Evolutionary conservation across 2,113 vertebrate genomes (phyloP).

Genomic region (Pelusios castaneus): DNA sequence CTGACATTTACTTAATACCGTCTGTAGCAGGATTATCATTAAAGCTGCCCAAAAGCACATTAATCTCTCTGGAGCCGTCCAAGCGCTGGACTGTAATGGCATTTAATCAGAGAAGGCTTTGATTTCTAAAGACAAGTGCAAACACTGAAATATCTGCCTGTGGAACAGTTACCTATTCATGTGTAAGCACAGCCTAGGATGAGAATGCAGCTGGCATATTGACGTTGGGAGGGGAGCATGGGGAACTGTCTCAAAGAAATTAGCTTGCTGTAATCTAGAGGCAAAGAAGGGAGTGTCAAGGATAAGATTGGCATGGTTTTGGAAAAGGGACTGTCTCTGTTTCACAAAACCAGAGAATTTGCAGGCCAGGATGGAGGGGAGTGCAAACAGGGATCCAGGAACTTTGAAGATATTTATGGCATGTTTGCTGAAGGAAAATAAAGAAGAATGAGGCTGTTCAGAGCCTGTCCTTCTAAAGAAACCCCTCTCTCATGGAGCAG

Average conservation of each 20-base stretch:
- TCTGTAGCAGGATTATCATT: conserved; percentile 68
- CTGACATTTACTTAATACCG: conserved; percentile 72
- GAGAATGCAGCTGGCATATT: conserved; percentile 12
- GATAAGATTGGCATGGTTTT: background rate
- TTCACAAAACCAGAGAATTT: background rate
- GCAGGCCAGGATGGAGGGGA: background rate
- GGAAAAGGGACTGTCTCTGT: background rate
- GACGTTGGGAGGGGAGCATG: background rate
- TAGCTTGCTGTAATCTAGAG: conserved; percentile 1
- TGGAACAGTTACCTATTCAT: conserved; percentile 64
- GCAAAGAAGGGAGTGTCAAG: background rate
- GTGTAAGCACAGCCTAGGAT: conserved; percentile 30
- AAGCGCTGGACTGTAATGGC: conserved; percentile 65
- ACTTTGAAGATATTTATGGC: background rate
- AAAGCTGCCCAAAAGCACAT: conserved; percentile 69
- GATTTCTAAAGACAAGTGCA: conserved; percentile 75
- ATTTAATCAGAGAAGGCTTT: conserved; percentile 76
- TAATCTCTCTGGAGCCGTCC: conserved; percentile 68
- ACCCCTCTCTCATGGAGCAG: background rate
- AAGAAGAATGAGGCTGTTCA: background rate
- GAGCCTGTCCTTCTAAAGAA: background rate
- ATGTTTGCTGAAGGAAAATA: background rate
- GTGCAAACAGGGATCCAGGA: background rate
- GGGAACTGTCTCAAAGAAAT: background rate
- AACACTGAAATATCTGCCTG: conserved; percentile 66